Base-by-base conservation (phyloP, 2,797 vertebrate genomes). In the Vultur gryphus region DNA sequence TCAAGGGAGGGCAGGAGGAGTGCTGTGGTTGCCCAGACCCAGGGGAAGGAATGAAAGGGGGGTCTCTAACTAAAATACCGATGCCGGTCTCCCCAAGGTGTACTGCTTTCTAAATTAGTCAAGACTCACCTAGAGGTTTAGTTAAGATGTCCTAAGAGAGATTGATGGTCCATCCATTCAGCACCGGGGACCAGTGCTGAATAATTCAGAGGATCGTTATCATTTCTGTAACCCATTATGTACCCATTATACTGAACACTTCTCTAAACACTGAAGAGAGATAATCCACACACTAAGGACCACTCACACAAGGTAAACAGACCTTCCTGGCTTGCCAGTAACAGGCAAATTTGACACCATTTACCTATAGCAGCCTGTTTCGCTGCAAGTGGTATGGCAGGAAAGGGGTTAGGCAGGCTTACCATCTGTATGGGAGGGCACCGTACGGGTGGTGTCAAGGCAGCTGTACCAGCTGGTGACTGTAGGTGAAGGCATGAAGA, bases 11-110 rank as follows among this genome's bases (percentile, higher is more conserved):
- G 20, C 72, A 25, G 29, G 4, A 48, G 23, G 13, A 69, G 41
- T 9, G 12, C 44, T 1, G 0, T 6, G 16, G 28, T 67, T 0
- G 0, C 37, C 67, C 13, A 66, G 52, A 29, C 4, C 8, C 14
- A 7, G 64, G 18, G 25, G n/a, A 72, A 20, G 18, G 46, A 35
- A 23, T 39, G 33, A 31, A 79, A 31, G 28, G 26, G 16, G 20
- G 3, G 18, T 91, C 41, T 85, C 31, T 83, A 52, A 39, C 80
- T 80, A 48, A 92, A 91, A 54, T 20, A 46, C 25, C 0, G 0
- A 2, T 46, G 14, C 25, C 0, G 0, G 10, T 72, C 48, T 77
- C 48, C 39, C 10, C 24, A 16, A 3, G 33, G 16, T 52, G 43
- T 43, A 5, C 21, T 23, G 57, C 35, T 80, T 62, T 77, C 33